Percentiles rank a stretch among this genome's conserved stretches.
Evolutionary conservation across 2,797 vertebrate genomes (phyloP).

Genomic region (Sorex maritimensis): DNA sequence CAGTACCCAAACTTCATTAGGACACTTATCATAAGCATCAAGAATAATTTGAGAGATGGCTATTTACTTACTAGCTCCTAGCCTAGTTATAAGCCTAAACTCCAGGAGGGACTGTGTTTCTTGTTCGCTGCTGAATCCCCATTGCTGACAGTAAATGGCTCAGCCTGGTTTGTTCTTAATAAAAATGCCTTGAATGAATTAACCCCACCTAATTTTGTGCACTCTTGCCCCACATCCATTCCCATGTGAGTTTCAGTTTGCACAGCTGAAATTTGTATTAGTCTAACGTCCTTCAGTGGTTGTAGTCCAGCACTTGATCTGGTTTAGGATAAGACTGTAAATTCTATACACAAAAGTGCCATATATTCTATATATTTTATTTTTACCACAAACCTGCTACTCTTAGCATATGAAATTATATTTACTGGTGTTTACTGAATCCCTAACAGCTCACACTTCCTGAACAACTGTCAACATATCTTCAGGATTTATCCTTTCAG

Average conservation of each 20-base stretch:
- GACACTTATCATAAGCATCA: not conserved
- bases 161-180: slow-evolving; percentile 22
- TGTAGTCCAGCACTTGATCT: slow-evolving; percentile 49
- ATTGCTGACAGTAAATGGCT: not conserved
- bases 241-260: slow-evolving; percentile 39
- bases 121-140: not conserved
- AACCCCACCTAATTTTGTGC: not conserved
- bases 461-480: not conserved
- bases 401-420: not conserved
- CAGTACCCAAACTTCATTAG: not conserved
- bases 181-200: slow-evolving; percentile 67
- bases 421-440: slow-evolving; percentile 49
- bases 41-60: not conserved
- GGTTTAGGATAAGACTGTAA: slow-evolving; percentile 53
- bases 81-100: not conserved
- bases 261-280: slow-evolving; percentile 29
- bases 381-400: not conserved
- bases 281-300: slow-evolving; percentile 9
- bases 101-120: not conserved
- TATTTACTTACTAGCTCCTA: not conserved
- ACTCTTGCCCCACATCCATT: not conserved
- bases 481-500: slow-evolving; percentile 14
- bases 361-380: slow-evolving; percentile 22
- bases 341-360: slow-evolving; percentile 22
- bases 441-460: not conserved